Evolutionary conservation across 2,888 invertebrate species (phyloP), one percentile per base, ranked within the genome.

Genomic region (Caenorhabditis sp.): DNA sequence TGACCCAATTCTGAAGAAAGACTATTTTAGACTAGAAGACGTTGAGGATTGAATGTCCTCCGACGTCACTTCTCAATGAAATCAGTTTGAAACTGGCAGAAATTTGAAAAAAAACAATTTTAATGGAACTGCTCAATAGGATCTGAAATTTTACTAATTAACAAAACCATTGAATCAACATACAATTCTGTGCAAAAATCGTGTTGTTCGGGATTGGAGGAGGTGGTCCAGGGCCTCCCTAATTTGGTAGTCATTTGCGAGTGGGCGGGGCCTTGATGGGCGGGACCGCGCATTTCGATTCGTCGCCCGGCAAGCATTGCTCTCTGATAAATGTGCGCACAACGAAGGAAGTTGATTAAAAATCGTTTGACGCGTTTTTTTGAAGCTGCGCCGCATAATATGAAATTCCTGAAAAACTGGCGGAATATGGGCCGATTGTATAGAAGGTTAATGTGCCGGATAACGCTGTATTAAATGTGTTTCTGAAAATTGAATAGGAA

Each of bases 241-340:
- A 74, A 74, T 74, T 74, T 74, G 66, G 73, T 74, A 74, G 73
- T 59, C 73, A 65, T 65, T 65, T 65, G 48, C 27, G 35, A 55
- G 24, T 41, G 61, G 73, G 73, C 73, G 73, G 24, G 11, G 66
- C 35, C 39, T 50, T 6, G 41, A 22, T 39, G 72, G 72, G 63
- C 63, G 72, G 56, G 27, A 22, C 53, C 22, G 24, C 32, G 66
- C n/a, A 35, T 20, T 37, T 24, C 59, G 66, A 59, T 66, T 61
- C 59, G 58, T 17, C 39, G 65, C 43, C 48, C 26, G 35, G 11
- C 15, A 1, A 2, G 35, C 6, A 13, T 35, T 35, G 6, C 46
- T 24, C 9, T 1, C 24, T 56, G 41, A 39, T 41, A 41, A 41
- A 41, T 37, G 26, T n/a, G 30, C 8, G 6, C 39, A 26, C 15